phyloP scores from a whole-genome alignment of 1,140 invertebrate species.

The Trissolcus basalis region DNA sequence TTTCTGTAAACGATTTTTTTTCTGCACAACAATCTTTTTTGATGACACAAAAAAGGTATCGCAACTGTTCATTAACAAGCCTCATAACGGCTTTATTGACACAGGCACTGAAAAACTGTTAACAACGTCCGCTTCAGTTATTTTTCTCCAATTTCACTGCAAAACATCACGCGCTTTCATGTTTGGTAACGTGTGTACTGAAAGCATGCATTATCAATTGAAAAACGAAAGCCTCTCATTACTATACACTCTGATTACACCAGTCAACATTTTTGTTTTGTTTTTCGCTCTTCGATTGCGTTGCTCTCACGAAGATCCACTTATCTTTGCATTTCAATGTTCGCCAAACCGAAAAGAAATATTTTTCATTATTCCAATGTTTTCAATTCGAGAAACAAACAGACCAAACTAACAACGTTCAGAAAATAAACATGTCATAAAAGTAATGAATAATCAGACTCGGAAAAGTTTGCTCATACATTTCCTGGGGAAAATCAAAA shows the following conservation, averaged over 20 bases:
- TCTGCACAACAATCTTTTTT: too few species aligned
- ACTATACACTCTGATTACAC: background rate
- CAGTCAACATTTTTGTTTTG: background rate
- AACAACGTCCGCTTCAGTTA: conserved; percentile 7
- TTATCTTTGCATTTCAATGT: background rate
- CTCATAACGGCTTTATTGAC: conserved; percentile 4
- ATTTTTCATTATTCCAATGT: background rate
- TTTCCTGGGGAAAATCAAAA: too few species aligned
- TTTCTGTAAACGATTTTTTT: too few species aligned
- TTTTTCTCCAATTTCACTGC: conserved; percentile 5
- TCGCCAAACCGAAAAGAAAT: background rate
- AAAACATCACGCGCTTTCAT: background rate
- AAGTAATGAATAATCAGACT: too few species aligned
- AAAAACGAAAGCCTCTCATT: too few species aligned
- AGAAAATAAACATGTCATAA: too few species aligned
- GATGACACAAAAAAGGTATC: too few species aligned
- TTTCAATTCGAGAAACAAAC: background rate
- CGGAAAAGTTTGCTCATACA: too few species aligned
- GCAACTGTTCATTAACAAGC: too few species aligned
- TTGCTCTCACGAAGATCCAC: background rate
- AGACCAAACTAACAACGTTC: too few species aligned
- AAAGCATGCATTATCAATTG: too few species aligned
- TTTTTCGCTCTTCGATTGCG: background rate
- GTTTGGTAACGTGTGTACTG: background rate
- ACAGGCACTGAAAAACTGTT: conserved; percentile 1